Evolutionary conservation across 1,140 invertebrate species (phyloP), one percentile per base, ranked within the genome.

Genomic region (Mamestra configurata): DNA sequence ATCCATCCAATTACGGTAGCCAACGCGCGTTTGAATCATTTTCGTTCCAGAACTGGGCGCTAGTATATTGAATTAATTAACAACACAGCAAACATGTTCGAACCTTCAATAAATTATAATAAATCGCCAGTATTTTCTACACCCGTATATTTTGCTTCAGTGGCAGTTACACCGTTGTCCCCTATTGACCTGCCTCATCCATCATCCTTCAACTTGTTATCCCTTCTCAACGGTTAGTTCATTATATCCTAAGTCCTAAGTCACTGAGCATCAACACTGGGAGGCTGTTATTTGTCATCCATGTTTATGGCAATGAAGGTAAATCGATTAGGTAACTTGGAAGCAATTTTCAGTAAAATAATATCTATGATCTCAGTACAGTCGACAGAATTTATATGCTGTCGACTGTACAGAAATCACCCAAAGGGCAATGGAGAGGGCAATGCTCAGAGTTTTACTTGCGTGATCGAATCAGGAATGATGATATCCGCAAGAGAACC

Each of bases 201-300:
- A 73, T 73, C 71, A 73, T 73, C n/a, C 71, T 57, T 1, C 31
- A 72, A 68, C 40, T 68, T 68, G 49, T 73, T 55, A 73, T 73
- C 51, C 51, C 37, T 55, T 57, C 71, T 73, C 71, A 73, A 57
- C 53, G 20, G 31, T 13, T 53, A 55, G 53, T 73, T 73, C 35
- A 73, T 73, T 73, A 73, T 73, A 31, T 73, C 18, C 71, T 43
- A 73, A 73, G 18, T 73, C 18, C 71, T 43, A 73, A 73, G 18
- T 40, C 68, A 66, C 15, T 31, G 46, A 27, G 46, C 46, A 53
- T 71, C 46, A 71, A 5, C 43, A 71, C 20, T 11, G 20, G 59
- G 59, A 64, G 31, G 31, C n/a, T 53, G 20, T 66, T 43, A 35
- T 43, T 13, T 46, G 24, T 27, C 20, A 68, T 46, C 22, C 49